Percentiles rank a stretch among this genome's conserved stretches.
phyloP scores from a whole-genome alignment of 30 jellyfish, hydroid and myxozoan species.

The Pelagia noctiluca region DNA sequence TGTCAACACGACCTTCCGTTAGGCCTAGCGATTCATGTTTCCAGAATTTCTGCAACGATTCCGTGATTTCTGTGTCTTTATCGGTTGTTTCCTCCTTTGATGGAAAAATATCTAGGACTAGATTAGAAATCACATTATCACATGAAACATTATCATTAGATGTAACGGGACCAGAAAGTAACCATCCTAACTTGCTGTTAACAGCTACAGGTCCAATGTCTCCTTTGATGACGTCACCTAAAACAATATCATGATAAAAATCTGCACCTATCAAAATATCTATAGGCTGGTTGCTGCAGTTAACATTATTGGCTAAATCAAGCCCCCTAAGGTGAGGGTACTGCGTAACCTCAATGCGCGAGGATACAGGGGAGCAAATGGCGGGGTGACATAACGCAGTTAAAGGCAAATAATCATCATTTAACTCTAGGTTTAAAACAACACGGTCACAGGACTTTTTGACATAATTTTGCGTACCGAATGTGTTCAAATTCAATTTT shows the following conservation, averaged over 20 bases:
- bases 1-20: background rate
- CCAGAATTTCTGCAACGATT: conserved; percentile 47
- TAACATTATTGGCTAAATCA: conserved; percentile 13
- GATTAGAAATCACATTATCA: conserved; percentile 20
- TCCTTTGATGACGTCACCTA: conserved; percentile 64
- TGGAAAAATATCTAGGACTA: conserved; percentile 40
- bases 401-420: conserved; percentile 28
- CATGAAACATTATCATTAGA: conserved; percentile 13
- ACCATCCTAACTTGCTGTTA: conserved; percentile 68
- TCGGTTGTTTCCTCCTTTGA: conserved; percentile 18
- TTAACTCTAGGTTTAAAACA: conserved; percentile 30
- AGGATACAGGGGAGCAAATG: conserved; percentile 59
- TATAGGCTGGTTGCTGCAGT: conserved; percentile 31
- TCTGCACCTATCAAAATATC: conserved; percentile 61
- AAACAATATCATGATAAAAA: conserved; percentile 48
- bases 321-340: conserved; percentile 62
- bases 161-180: conserved; percentile 50
- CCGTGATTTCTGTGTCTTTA: conserved; percentile 41
- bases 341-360: conserved; percentile 60
- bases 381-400: conserved; percentile 43
- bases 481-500: conserved; percentile 50
- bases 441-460: conserved; percentile 52
- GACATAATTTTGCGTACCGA: conserved; percentile 38
- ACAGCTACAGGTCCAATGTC: conserved; percentile 67
- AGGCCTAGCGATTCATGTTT: conserved; percentile 59